A percentile compares a stretch with the other conserved stretches of the same genome.
These are phyloP conservation scores for Philopedon plagiatum DNA, from an alignment of 2,888 invertebrate species.

Conservation along the genomic window DNA sequence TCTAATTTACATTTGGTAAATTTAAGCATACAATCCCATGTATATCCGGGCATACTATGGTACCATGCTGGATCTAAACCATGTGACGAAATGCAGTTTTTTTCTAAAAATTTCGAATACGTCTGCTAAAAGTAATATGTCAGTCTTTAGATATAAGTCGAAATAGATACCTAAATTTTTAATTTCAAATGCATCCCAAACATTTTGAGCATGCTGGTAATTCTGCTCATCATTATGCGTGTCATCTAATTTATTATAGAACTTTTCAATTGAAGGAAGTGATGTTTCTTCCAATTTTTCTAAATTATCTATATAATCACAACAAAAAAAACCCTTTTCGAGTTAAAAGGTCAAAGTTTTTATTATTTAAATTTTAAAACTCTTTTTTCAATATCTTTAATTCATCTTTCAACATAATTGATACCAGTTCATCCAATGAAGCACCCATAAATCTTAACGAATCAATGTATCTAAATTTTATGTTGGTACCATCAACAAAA, in stretches of 20 bases:
- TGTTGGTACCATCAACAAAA: background rate
- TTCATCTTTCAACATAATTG: conserved; percentile 54
- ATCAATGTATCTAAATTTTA: conserved; percentile 28
- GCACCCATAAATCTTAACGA: conserved; percentile 18
- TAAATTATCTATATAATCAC: background rate
- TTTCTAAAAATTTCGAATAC: no score
- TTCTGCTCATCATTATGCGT: background rate
- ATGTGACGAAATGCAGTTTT: no score
- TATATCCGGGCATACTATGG: no score
- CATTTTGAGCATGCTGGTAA: background rate
- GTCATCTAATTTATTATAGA: background rate
- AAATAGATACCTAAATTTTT: background rate
- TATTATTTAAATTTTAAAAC: background rate
- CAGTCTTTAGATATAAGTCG: background rate
- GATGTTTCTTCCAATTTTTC: background rate
- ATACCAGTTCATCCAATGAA: conserved; percentile 29
- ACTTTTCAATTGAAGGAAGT: background rate
- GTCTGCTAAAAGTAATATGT: background rate
- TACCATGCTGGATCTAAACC: background rate
- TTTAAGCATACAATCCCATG: no score
- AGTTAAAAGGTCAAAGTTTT: background rate
- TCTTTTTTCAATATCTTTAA: no score
- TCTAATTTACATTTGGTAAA: background rate
- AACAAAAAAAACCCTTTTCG: background rate
- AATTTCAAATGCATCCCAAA: background rate